Base-by-base conservation (phyloP, 2,888 invertebrate genomes). In the Drosophila anceps region DNA sequence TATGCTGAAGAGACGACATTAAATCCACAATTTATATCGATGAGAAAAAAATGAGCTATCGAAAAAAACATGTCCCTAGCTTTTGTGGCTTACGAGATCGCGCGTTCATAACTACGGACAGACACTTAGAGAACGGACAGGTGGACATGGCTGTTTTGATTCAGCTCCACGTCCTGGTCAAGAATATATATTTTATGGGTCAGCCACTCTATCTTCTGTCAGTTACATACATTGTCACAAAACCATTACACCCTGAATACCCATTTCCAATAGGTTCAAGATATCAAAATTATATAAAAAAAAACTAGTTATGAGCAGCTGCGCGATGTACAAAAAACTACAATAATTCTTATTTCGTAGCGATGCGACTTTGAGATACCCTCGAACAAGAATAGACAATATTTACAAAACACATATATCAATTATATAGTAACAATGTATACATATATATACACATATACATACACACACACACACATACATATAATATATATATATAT, bases 271-370 rank as follows among this genome's bases (percentile, higher is more conserved):
- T 27, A 15, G 15, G n/a, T 27, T 33, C 50, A 13, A 31, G 50
- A 13, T 50, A 18, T 29, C 24, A 55, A 73, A 78, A 63, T 24
- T 24, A 24, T 24, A 24, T 3, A 24, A 24, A 24, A 29, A 55
- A 73, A 78, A 63, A 65, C 53, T 37, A 13, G 57, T 51, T 60
- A 67, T 61, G 63, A 54, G 88, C 85, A 85, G 85, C 85, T 85
- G 85, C 88, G 55, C 69, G 29, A 54, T 61, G 43, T 33, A 54
- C 35, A 55, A 43, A 55, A 72, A 50, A 27, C 27, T 13, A 7
- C 18, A n/a, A 9, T 13, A 33, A 10, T 20, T 7, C 1, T 13
- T 2, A 10, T 4, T 4, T 12, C 1, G 37, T 10, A 18, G 3
- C 12, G 8, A 0, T 4, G 31, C 35, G 35, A 66, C 74, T 48